Evolutionary conservation across 2,113 vertebrate species (phyloP), one percentile per base, ranked within the genome.

Genomic region (Dipodomys ordii): DNA sequence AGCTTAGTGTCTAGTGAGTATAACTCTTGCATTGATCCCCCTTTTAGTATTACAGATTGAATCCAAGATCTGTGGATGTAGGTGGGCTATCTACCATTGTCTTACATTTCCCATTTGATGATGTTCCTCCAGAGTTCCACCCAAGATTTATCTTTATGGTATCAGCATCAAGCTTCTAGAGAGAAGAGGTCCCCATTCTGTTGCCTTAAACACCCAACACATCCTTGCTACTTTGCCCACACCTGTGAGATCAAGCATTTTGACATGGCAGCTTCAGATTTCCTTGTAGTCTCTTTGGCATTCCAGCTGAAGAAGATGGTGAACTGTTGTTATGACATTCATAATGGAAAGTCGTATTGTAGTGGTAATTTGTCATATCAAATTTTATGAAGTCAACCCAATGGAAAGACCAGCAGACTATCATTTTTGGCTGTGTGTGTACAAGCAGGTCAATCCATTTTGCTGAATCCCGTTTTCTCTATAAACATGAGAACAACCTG

Each of bases 151-250:
- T 46, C 68, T 91, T 92, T 64, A 80, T 4, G 12, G 22, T 89
- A 35, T 77, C 89, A 87, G 23, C 23, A 92, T 44, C 53, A 71
- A 22, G 30, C 2, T 87, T 87, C 85, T 92, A n/a, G 15, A 90
- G 49, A 95, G 7, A 83, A 94, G 7, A 25, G 20, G 8, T 11
- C 28, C 30, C 44, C 49, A 49, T 49, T 49, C 49, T 49, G 77
- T 84, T 16, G 2, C 32, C 44, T 67, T 86, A 78, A 81, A 73
- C 19, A 71, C 2, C n/a, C 11, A 77, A 72, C 81, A 65, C 53
- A 87, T 88, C 74, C 88, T 90, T 72, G 18, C 12, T 95, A 35
- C 60, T 60, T 79, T 92, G 23, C 60, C n/a, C 27, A 80, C 20
- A 46, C 22, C 28, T 27, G 6, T 53, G 15, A 28, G 7, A 62